A percentile compares a stretch with the other conserved stretches of the same genome.
Evolutionary conservation across 2,113 vertebrate species (phyloP).

Genomic region (Pteropus alecto): DNA sequence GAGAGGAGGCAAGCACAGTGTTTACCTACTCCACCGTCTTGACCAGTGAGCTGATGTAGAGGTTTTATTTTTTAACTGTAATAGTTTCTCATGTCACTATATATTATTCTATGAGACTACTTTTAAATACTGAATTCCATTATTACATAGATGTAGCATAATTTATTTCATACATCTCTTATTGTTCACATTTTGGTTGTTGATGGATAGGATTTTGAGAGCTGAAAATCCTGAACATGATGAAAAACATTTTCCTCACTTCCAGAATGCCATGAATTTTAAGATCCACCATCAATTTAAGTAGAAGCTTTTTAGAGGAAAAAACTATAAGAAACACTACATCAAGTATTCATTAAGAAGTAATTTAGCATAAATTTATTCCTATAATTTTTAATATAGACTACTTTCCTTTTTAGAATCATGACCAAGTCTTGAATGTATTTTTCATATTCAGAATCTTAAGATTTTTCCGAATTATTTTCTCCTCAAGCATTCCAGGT

Average conservation of each 20-base stretch:
- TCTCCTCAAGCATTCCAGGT: neutral
- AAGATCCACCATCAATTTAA: neutral
- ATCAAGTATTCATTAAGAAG: neutral
- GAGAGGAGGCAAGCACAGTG: too few species aligned
- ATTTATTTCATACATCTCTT: neutral
- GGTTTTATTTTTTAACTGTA: neutral
- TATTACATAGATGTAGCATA: neutral
- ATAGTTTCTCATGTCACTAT: constrained; percentile 11
- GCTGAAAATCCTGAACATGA: neutral
- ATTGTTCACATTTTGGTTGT: neutral
- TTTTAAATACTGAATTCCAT: neutral
- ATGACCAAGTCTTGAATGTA: neutral
- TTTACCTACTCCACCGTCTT: too few species aligned
- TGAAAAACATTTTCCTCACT: neutral
- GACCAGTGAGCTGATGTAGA: too few species aligned
- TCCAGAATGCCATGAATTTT: too few species aligned
- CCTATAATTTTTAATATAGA: neutral
- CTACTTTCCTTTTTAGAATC: neutral
- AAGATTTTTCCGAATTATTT: neutral
- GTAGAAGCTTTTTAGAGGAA: neutral
- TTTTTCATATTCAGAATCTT: neutral
- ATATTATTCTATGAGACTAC: neutral
- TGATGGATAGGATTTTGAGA: neutral
- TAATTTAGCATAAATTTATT: neutral
- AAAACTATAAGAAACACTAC: neutral